Percentiles rank a stretch among this genome's conserved stretches.
These are phyloP conservation scores for Diadumene lineata DNA, from an alignment of 92 coral and sea anemone species.

Conservation along the genomic window DNA sequence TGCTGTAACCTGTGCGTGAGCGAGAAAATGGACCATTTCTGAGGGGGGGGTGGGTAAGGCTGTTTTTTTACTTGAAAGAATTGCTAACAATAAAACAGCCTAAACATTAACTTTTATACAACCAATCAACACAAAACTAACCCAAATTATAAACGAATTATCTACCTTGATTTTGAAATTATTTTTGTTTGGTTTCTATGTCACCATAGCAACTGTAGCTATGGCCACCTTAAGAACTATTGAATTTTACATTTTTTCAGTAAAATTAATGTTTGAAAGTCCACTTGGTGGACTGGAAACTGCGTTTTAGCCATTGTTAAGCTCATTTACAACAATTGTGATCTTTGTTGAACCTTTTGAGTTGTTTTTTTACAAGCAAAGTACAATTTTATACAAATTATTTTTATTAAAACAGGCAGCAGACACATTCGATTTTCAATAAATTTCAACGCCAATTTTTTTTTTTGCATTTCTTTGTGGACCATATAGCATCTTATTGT, in stretches of 20 bases:
- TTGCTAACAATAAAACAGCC: background rate
- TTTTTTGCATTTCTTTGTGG: too few relatives aligned
- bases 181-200: background rate
- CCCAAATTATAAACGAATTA: background rate
- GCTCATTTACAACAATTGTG: too few relatives aligned
- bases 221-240: slow-evolving; percentile 2
- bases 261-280: background rate
- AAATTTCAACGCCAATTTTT: too few relatives aligned
- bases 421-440: too few relatives aligned
- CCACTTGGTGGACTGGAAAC: too few relatives aligned
- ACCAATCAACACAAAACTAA: background rate
- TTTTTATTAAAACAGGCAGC: too few relatives aligned
- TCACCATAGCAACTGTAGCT: slow-evolving; percentile 29
- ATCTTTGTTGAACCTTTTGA: too few relatives aligned
- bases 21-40: slow-evolving; percentile 5
- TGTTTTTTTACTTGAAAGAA: background rate
- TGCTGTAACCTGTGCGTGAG: slow-evolving; percentile 33
- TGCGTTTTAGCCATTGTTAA: too few relatives aligned
- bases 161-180: background rate
- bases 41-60: slow-evolving; percentile 24
- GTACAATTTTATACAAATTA: too few relatives aligned
- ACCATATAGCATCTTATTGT: too few relatives aligned
- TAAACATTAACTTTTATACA: background rate
- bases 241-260: background rate
- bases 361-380: too few relatives aligned